phyloP scores from a whole-genome alignment of 2,797 vertebrate species.

The Neoniphon sammara region DNA sequence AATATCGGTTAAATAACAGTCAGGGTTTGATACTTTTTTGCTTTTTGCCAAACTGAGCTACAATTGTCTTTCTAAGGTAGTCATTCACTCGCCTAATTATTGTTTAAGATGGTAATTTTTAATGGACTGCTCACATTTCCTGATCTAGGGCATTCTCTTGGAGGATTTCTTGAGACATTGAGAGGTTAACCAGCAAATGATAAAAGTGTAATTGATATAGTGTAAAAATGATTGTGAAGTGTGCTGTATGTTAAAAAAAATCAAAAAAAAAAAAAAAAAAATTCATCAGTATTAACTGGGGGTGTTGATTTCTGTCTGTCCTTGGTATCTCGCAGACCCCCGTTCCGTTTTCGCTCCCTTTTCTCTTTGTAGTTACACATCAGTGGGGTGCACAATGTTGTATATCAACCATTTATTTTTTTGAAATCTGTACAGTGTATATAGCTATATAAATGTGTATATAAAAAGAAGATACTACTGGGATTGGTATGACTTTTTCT shows the following conservation, averaged over 20 bases:
- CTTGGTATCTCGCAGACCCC: conserved; percentile 68
- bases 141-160: conserved; percentile 68
- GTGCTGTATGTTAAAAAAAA: conserved; percentile 68
- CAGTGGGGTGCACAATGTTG: conserved; percentile 82
- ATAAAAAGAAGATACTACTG: conserved; percentile 80
- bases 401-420: conserved; percentile 84
- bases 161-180: conserved; percentile 62
- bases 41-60: conserved; percentile 44
- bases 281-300: conserved; percentile 68
- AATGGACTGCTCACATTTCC: conserved; percentile 54
- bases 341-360: conserved; percentile 54
- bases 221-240: conserved; percentile 70
- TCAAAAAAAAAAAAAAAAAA: conserved; percentile 42
- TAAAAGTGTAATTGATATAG: conserved; percentile 61
- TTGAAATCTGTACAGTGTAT: conserved; percentile 86
- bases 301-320: conserved; percentile 76
- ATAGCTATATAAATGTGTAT: conserved; percentile 85
- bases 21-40: conserved; percentile 58
- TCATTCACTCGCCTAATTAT: conserved; percentile 47
- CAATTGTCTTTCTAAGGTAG: conserved; percentile 29
- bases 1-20: conserved; percentile 47
- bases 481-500: conserved; percentile 63
- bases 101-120: conserved; percentile 40
- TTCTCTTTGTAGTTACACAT: conserved; percentile 77
- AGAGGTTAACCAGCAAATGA: conserved; percentile 78